Evolutionary conservation across 2,888 invertebrate genomes (phyloP), one percentile per base, ranked within the genome.

Genomic region (Amphipyra tragopoginis): DNA sequence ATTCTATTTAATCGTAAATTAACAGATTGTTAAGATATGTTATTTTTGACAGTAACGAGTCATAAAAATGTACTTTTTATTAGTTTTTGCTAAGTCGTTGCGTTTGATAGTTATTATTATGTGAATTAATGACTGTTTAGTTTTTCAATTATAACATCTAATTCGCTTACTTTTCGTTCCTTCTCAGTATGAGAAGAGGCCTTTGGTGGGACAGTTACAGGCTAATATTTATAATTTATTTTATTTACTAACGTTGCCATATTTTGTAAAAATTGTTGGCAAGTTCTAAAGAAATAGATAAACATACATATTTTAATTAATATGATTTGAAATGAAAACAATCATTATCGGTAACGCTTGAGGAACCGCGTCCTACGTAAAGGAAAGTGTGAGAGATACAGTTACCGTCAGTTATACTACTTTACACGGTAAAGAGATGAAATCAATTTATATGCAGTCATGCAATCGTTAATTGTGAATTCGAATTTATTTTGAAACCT

Each of bases 1-100:
- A 76, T 71, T 68, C 5, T 69, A 66, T 68, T 75, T 55, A 64
- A 73, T 73, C 77, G 67, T 81, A 75, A 81, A 81, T 74, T 75
- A 71, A 64, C 65, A 72, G 69, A 71, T 77, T 72, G 72, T 72
- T 78, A 74, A 45, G 63, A 67, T 65, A 48, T 66, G 60, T 70
- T 53, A 66, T 39, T 64, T 54, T 63, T 68, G 63, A 64, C 49
- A 11, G 14, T 38, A 62, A 40, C 29, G n/a, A 13, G 39, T 42
- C 14, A 49, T 63, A 63, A 68, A 69, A 6, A 42, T 49, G 40
- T 69, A 52, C 7, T 40, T 44, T 68, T 49, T 63, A 52, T 56
- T 26, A 8, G 8, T 5, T 43, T 43, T 49, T 38, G 58, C 29
- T 26, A 8, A 52, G 10, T 26, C 7, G 2, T 55, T 62, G 14